Evolutionary conservation across 2,888 invertebrate genomes (phyloP).

Genomic region (Amphipoea oculea): DNA sequence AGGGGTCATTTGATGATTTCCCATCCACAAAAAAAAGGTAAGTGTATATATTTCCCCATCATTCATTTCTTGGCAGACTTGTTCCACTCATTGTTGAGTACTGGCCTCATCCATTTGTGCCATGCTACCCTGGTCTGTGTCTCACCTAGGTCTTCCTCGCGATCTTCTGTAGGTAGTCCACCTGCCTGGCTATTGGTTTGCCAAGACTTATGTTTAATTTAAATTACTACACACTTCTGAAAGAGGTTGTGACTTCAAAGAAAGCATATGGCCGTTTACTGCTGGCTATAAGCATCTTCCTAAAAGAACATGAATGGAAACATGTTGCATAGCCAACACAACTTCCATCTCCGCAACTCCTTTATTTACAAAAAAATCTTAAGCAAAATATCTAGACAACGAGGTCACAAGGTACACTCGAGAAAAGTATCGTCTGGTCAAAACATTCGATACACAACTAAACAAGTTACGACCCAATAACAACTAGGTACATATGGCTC

Average conservation of each 20-base stretch:
- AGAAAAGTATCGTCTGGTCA: constrained; percentile 28
- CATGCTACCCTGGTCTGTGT: not conserved
- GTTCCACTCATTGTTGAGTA: not conserved
- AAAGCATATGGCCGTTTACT: not conserved
- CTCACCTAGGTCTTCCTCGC: not conserved
- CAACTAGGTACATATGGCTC: not conserved
- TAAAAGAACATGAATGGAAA: not conserved
- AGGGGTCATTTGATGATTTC: too few species aligned
- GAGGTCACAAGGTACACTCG: constrained; percentile 17
- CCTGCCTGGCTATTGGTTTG: not conserved
- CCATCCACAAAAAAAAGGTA: too few species aligned
- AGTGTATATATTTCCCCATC: not conserved
- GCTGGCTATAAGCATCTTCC: not conserved
- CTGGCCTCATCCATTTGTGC: not conserved
- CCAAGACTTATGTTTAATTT: not conserved
- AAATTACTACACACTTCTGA: not conserved
- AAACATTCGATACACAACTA: constrained; percentile 7
- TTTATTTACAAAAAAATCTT: not conserved
- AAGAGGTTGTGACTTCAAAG: not conserved
- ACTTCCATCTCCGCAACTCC: not conserved
- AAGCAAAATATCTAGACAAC: constrained; percentile 21
- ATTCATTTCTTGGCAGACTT: not conserved
- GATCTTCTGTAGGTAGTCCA: not conserved
- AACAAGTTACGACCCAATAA: constrained; percentile 17
- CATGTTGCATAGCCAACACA: not conserved